These are phyloP conservation scores for Buceros bicornis DNA, from an alignment of 2,797 vertebrate genomes.

Conservation along the genomic window DNA sequence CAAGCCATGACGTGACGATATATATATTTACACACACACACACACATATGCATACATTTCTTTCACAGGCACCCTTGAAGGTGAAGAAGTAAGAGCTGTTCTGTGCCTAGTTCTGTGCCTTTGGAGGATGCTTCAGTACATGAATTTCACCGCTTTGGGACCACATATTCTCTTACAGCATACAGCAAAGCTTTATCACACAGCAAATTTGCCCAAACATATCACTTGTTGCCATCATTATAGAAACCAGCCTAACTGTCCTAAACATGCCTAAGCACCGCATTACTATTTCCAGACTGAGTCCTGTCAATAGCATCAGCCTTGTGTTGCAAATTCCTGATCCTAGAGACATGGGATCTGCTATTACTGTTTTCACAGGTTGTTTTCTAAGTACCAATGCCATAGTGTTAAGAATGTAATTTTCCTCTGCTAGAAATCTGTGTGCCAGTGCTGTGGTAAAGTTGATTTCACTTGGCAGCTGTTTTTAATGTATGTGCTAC, in stretches of 20 bases:
- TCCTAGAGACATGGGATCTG: not conserved
- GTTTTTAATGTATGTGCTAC: not conserved
- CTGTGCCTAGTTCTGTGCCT: not conserved
- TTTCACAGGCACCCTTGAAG: not conserved
- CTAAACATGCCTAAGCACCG: not conserved
- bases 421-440: not conserved
- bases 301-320: not conserved
- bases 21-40: no score
- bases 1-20: no score
- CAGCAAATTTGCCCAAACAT: not conserved
- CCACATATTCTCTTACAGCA: not conserved
- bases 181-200: not conserved
- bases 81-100: not conserved
- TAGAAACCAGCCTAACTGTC: not conserved
- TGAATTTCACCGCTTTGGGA: not conserved
- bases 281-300: not conserved
- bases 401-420: not conserved
- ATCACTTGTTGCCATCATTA: not conserved
- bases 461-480: not conserved
- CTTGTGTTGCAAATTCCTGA: not conserved
- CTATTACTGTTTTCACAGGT: not conserved
- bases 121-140: not conserved
- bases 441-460: not conserved
- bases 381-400: not conserved
- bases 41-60: not conserved